These are phyloP conservation scores for Adoxophyes honmai DNA, from an alignment of 1,140 invertebrate species.

Conservation along the genomic window DNA sequence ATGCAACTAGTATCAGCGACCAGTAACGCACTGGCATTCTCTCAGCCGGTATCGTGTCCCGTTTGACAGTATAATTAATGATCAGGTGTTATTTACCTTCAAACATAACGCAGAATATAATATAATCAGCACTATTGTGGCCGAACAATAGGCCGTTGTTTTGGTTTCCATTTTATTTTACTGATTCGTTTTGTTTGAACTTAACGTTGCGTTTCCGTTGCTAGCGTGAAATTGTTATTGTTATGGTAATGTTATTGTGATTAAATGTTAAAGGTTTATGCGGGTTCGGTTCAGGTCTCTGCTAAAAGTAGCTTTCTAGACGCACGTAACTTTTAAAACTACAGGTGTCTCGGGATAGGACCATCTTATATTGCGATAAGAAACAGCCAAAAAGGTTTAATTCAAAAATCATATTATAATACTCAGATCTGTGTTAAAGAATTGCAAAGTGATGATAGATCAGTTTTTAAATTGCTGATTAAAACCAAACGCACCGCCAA, in stretches of 20 bases:
- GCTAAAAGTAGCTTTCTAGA: too few relatives aligned
- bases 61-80: constrained; percentile 56
- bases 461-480: too few relatives aligned
- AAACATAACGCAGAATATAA: constrained; percentile 15
- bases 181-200: neutral
- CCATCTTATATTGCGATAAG: too few relatives aligned
- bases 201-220: neutral
- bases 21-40: neutral
- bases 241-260: constrained; percentile 5
- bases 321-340: too few relatives aligned
- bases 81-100: constrained; percentile 32
- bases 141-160: constrained; percentile 10
- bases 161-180: constrained; percentile 13
- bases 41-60: constrained; percentile 25
- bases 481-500: too few relatives aligned
- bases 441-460: too few relatives aligned
- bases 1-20: too few relatives aligned
- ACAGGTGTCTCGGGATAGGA: too few relatives aligned
- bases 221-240: neutral
- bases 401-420: too few relatives aligned
- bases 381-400: too few relatives aligned
- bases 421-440: too few relatives aligned
- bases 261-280: neutral
- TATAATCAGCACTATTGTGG: constrained; percentile 14
- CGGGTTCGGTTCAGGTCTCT: too few relatives aligned